Evolutionary conservation across 64 coral and sea anemone species (phyloP).

Genomic region (Astreopora myriophthalma): DNA sequence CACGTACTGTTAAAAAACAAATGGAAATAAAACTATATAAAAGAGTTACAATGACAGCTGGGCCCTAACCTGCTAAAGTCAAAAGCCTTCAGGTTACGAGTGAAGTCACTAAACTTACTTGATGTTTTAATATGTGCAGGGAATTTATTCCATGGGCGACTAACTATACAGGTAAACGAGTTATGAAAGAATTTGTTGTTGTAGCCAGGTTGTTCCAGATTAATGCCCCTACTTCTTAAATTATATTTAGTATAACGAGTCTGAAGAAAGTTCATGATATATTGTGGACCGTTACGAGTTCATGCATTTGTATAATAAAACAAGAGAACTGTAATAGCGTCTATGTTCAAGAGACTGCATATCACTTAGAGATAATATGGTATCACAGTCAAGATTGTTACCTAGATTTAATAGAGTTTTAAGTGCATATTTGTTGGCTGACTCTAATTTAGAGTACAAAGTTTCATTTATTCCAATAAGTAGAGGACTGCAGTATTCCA

Average conservation of each 20-base stretch:
- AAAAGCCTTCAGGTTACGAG: background rate
- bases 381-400: constrained; percentile 9
- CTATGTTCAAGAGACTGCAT: constrained; percentile 15
- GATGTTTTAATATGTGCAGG: no score
- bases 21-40: background rate
- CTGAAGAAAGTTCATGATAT: background rate
- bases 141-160: background rate
- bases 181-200: constrained; percentile 13
- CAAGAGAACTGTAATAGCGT: background rate
- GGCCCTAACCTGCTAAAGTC: background rate
- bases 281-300: background rate
- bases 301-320: background rate
- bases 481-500: constrained; percentile 23
- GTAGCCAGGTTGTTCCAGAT: background rate
- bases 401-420: constrained; percentile 15
- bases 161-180: background rate
- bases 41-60: background rate
- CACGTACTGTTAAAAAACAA: background rate
- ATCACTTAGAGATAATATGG: background rate
- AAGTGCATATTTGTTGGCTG: no score
- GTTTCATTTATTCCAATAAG: no score
- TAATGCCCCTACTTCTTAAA: constrained; percentile 2
- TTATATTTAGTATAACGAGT: background rate
- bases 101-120: no score
- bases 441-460: no score